Evolutionary conservation across 2,113 vertebrate species (phyloP).

Genomic region (Platysteira castanea): DNA sequence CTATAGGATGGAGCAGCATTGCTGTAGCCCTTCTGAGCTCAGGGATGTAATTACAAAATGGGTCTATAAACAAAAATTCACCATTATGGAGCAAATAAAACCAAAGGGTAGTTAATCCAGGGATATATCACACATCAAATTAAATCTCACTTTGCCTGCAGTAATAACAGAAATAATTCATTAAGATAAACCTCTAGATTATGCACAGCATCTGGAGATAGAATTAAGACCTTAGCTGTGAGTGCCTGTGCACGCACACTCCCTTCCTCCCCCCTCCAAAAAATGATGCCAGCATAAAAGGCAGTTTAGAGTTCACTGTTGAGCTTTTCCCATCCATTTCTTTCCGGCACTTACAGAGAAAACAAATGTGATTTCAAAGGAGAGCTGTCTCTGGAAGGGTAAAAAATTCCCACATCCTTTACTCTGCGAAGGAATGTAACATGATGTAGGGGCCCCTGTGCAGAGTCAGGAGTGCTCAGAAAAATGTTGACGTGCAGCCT

Average conservation of each 20-base stretch:
- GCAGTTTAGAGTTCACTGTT: neutral
- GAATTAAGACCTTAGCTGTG: conserved; percentile 62
- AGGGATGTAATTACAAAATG: conserved; percentile 66
- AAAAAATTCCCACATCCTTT: conserved; percentile 37
- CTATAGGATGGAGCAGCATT: conserved; percentile 3
- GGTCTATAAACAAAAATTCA: conserved; percentile 65
- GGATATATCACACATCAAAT: conserved; percentile 68
- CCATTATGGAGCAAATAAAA: conserved; percentile 64
- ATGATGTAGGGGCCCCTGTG: conserved; percentile 10
- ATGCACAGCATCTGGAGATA: conserved; percentile 64
- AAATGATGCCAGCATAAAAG: conserved; percentile 12
- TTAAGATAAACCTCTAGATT: conserved; percentile 71
- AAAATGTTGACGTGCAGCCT: neutral
- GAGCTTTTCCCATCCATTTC: conserved; percentile 16
- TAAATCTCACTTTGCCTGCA: conserved; percentile 66
- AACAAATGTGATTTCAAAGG: conserved; percentile 37
- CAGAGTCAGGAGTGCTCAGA: conserved; percentile 21
- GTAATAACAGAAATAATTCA: conserved; percentile 72
- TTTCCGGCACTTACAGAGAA: neutral
- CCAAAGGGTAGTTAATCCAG: conserved; percentile 64
- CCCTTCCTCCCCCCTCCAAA: conserved; percentile 7
- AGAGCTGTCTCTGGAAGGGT: conserved; percentile 29
- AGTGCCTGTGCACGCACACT: neutral
- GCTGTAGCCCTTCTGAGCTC: conserved; percentile 20
- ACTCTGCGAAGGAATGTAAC: neutral